Conservation (phyloP, 2,888 invertebrate species). For the Aphrophora alni region DNA sequence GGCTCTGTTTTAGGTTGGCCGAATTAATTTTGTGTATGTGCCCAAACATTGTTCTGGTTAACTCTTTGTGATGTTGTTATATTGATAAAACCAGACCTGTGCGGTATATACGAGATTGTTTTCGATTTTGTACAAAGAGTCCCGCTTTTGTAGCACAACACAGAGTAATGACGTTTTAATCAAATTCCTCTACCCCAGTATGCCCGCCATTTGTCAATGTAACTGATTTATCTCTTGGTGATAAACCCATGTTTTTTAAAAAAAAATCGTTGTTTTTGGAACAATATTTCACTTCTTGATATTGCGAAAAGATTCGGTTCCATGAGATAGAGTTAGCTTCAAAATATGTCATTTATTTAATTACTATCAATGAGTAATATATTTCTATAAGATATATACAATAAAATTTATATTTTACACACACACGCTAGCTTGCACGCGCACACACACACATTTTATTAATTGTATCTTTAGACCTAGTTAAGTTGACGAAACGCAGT, state of each 20-base stretch:
- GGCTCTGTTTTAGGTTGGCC: background rate
- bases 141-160: background rate
- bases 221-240: background rate
- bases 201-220: background rate
- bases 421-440: too few species aligned
- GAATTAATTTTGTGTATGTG: background rate
- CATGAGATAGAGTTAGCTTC: too few species aligned
- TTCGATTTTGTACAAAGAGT: background rate
- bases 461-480: too few species aligned
- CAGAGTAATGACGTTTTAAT: background rate
- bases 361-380: too few species aligned
- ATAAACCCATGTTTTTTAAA: background rate
- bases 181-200: background rate
- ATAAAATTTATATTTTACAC: too few species aligned
- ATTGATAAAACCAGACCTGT: conserved; percentile 1
- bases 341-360: too few species aligned
- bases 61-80: background rate
- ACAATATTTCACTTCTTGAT: background rate
- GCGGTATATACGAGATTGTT: background rate
- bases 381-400: too few species aligned
- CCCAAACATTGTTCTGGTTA: background rate
- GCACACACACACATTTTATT: too few species aligned
- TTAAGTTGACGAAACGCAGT: too few species aligned
- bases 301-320: too few species aligned
- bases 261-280: background rate